Base-by-base conservation (phyloP, 2,113 vertebrate genomes). In the Thalassoma bifasciatum region DNA sequence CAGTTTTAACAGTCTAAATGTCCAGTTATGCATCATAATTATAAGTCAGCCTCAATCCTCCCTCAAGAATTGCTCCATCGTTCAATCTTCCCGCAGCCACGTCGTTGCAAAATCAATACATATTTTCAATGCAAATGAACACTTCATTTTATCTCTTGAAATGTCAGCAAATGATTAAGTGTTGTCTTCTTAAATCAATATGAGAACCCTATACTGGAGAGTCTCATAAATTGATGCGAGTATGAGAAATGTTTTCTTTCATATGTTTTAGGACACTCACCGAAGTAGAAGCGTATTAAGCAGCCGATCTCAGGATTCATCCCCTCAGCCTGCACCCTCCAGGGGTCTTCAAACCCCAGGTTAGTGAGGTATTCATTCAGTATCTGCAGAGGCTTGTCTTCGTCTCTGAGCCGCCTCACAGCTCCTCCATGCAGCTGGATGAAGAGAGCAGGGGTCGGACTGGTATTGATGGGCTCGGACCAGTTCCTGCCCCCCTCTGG, bases 271-370 rank as follows among this genome's bases (percentile, higher is more conserved):
- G n/a, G 19, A 49, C 46, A 49, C 88, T 94, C 88, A 97, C 96
- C 96, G 88, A 96, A 95, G 79, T 96, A 96, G 91, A 98, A 97
- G 66, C 96, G 95, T 52, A 97, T 95, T 83, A 98, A 93, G 81
- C 96, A 96, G 87, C 96, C 96, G 1, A 96, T 93, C 86, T 97
- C 96, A 1, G 96, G 81, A 78, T 97, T 95, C 96, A 97, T 95
- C 57, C 95, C 95, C 81, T 97, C 96, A 74, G 96, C 96, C 88
- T 96, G 96, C 75, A 95, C 95, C 86, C 96, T 92, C 95, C 95
- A 95, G 38, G 93, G 87, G 86, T 97, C 96, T 75, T 95, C 92
- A 58, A 95, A 96, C 23, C 96, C 96, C 89, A 97, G 93, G 40
- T 95, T 94, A 50, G 93, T 94, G 84, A 98, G 95, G 94, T 97